Conservation (phyloP, 2,888 invertebrate genomes). For the Lithophane leautieri region DNA sequence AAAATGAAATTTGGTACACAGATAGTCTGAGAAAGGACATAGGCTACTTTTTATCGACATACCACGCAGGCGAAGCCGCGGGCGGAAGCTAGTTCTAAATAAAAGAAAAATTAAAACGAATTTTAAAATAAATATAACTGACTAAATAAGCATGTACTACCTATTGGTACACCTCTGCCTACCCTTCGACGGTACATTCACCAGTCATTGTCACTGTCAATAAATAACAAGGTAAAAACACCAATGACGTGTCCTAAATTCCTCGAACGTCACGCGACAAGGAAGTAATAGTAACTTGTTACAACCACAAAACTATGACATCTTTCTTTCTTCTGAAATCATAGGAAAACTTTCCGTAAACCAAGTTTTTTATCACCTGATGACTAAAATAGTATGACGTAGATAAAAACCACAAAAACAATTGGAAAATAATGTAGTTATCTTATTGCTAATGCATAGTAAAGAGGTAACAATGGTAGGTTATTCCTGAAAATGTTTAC, state of each 20-base stretch:
- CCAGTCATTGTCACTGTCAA: not conserved
- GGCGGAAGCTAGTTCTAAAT: too few relatives aligned
- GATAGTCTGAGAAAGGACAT: too few relatives aligned
- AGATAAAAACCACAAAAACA: not conserved
- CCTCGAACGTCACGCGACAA: conserved; percentile 17
- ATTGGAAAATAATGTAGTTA: not conserved
- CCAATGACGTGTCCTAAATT: not conserved
- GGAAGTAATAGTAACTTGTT: too few relatives aligned
- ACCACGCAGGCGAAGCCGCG: too few relatives aligned
- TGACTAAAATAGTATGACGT: conserved; percentile 24
- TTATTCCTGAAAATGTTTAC: conserved; percentile 4
- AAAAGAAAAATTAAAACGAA: too few relatives aligned
- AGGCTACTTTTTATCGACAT: too few relatives aligned
- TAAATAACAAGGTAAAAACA: conserved; percentile 1
- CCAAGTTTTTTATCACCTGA: not conserved
- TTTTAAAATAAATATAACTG: too few relatives aligned
- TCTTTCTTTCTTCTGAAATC: not conserved
- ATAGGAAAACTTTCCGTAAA: not conserved
- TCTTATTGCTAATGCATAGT: not conserved
- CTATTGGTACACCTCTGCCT: too few relatives aligned
- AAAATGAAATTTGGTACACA: too few relatives aligned
- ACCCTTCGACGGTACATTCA: not conserved
- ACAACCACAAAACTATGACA: not conserved
- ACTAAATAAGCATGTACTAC: too few relatives aligned
- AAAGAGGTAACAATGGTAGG: not conserved